These are phyloP conservation scores for Gymnothorax javanicus DNA, from an alignment of 2,797 vertebrate genomes.

Conservation along the genomic window DNA sequence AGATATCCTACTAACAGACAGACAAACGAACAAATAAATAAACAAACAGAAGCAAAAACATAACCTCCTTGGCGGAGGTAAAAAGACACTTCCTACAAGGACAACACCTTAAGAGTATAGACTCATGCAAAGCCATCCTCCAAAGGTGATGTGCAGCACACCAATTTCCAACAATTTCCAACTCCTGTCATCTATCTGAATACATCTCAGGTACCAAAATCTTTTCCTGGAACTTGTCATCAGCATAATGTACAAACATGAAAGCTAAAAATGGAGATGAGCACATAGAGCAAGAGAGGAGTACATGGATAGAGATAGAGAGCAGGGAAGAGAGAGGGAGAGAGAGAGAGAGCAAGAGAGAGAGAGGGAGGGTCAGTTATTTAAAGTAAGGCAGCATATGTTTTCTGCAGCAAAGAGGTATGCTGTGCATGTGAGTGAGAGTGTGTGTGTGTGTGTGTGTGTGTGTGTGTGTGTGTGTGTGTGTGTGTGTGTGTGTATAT, in stretches of 20 bases:
- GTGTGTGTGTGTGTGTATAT: background rate
- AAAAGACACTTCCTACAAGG: too few species aligned
- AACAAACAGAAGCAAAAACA: too few species aligned
- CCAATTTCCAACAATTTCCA: too few species aligned
- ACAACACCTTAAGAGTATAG: background rate
- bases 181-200: background rate
- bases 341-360: background rate
- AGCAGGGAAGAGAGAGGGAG: background rate
- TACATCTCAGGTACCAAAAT: background rate
- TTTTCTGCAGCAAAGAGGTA: background rate
- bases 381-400: conserved; percentile 8
- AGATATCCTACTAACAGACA: too few species aligned
- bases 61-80: too few species aligned
- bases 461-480: background rate
- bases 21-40: too few species aligned
- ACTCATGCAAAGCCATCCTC: background rate
- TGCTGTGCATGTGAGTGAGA: too few species aligned
- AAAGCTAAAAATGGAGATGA: background rate
- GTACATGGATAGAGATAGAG: background rate
- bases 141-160: background rate
- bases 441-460: background rate
- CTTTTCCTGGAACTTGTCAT: background rate
- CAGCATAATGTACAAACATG: background rate
- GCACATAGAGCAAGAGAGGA: background rate
- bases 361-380: background rate